A percentile compares a stretch with the other conserved stretches of the same genome.
These are phyloP conservation scores for Cylas formicarius DNA, from an alignment of 1,140 invertebrate genomes.

Conservation along the genomic window DNA sequence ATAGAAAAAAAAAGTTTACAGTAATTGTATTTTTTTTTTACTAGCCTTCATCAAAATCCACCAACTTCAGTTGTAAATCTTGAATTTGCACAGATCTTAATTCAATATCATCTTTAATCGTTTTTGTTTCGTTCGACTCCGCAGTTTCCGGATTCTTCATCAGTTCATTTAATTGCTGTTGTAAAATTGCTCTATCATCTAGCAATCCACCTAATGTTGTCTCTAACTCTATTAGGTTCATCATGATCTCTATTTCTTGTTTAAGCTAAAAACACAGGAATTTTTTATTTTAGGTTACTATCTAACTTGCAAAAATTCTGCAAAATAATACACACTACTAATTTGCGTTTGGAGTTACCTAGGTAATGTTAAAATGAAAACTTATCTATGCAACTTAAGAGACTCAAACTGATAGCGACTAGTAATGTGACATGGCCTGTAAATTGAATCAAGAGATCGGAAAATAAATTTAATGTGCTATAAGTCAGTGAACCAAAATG, in stretches of 20 bases:
- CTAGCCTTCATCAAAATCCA: slow-evolving; percentile 63
- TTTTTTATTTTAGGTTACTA: no score
- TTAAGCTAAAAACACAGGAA: slow-evolving; percentile 43
- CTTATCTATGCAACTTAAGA: no score
- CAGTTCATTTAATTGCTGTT: slow-evolving; percentile 46
- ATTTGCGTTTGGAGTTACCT: no score
- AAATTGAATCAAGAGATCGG: no score
- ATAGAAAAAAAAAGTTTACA: slow-evolving; percentile 10
- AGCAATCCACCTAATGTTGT: slow-evolving; percentile 65
- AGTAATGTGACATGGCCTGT: no score
- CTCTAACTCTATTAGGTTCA: slow-evolving; percentile 67
- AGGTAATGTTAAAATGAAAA: no score
- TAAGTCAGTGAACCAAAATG: no score
- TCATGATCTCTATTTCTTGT: slow-evolving; percentile 68
- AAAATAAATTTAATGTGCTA: no score
- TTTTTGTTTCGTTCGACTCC: slow-evolving; percentile 43
- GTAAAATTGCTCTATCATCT: slow-evolving; percentile 58
- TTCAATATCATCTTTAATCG: slow-evolving; percentile 60
- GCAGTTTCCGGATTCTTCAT: slow-evolving; percentile 35
- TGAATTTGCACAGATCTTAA: slow-evolving; percentile 71
- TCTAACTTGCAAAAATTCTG: no score
- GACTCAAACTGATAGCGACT: no score
- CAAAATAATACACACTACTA: no score
- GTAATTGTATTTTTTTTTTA: no score
- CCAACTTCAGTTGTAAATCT: slow-evolving; percentile 77